These are phyloP conservation scores for Calidris pugnax DNA, from an alignment of 2,113 vertebrate genomes.

Conservation along the genomic window DNA sequence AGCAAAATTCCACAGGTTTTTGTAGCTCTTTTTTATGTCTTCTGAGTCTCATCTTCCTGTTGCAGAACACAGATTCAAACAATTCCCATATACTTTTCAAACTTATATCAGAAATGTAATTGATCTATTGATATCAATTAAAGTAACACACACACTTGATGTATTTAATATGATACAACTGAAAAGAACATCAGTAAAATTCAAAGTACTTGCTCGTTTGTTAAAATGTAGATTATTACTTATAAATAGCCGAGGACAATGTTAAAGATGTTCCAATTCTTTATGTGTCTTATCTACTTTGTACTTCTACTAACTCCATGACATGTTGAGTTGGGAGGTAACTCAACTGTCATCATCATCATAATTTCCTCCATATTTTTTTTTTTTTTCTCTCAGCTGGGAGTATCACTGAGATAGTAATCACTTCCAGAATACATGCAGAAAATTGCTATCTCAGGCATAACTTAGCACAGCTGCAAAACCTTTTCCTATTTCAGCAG, in stretches of 20 bases:
- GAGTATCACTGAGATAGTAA: neutral
- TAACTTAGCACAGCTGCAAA: constrained; percentile 32
- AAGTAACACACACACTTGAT: neutral
- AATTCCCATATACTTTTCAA: neutral
- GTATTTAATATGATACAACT: neutral
- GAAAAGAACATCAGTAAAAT: neutral
- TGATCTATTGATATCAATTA: neutral
- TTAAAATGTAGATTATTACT: neutral
- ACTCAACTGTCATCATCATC: neutral
- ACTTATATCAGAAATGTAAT: neutral
- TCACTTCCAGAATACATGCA: constrained; percentile 15
- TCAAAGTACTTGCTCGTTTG: neutral
- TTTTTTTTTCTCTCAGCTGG: neutral
- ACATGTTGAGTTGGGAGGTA: neutral
- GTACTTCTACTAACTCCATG: neutral
- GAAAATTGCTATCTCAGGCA: constrained; percentile 36
- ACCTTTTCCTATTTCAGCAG: neutral
- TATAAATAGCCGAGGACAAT: neutral
- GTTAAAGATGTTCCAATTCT: neutral
- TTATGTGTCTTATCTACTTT: neutral
- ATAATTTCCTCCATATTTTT: neutral
- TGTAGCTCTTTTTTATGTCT: neutral
- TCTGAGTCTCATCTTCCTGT: neutral
- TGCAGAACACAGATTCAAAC: neutral
- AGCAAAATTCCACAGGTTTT: neutral